Evolutionary conservation across 2,888 invertebrate genomes (phyloP).

Genomic region (Agrochola circellaris): DNA sequence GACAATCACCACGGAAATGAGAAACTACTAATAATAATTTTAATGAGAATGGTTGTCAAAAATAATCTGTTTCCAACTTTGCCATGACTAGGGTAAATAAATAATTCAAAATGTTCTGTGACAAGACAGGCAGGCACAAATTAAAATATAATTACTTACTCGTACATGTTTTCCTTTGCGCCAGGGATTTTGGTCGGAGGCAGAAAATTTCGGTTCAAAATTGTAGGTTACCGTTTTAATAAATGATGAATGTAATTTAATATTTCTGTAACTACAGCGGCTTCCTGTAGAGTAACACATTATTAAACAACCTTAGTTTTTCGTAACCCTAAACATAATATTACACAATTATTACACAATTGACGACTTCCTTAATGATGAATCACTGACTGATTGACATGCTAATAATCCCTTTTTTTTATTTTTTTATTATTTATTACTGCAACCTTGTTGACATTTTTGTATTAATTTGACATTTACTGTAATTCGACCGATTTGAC

Average conservation of each 20-base stretch:
- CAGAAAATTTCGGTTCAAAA: constrained; percentile 31
- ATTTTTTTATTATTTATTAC: no score
- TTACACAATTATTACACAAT: no score
- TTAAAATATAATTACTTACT: constrained; percentile 60
- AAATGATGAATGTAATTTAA: constrained; percentile 20
- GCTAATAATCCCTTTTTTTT: no score
- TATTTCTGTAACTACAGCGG: not conserved
- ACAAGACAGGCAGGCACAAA: constrained; percentile 53
- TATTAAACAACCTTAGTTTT: not conserved
- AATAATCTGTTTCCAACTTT: constrained; percentile 29
- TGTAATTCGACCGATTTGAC: no score
- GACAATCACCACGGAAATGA: constrained; percentile 11
- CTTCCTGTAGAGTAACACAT: no score
- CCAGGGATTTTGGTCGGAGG: constrained; percentile 22
- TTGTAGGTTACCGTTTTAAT: constrained; percentile 20
- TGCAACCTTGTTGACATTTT: no score
- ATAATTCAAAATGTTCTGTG: constrained; percentile 51
- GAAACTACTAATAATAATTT: constrained; percentile 9
- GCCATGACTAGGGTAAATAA: constrained; percentile 21
- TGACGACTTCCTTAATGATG: no score
- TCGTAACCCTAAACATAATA: not conserved
- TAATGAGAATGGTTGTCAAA: constrained; percentile 44
- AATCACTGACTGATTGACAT: no score
- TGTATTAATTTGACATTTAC: no score
- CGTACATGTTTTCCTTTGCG: constrained; percentile 40